Base-by-base conservation (phyloP, 2,888 invertebrate species). In the Meteorus cinctellus region DNA sequence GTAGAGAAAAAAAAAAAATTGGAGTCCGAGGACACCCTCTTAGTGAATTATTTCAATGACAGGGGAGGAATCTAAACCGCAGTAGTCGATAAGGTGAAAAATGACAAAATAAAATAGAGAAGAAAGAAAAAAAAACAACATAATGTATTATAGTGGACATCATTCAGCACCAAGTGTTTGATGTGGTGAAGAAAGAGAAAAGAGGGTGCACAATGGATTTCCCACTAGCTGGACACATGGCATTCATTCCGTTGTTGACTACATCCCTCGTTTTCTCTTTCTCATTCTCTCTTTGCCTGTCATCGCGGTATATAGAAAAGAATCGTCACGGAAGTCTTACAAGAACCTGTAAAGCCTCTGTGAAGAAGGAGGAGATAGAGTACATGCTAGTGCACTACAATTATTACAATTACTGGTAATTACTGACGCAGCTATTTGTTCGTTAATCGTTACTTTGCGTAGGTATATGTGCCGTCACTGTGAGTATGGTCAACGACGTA, bases 341-440 rank as follows among this genome's bases (percentile, higher is more conserved):
- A 62, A 62, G 31, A 62, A 62, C 14, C 55, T 31, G 16, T 4
- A n/a, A 31, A 29, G 62, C 6, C 29, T 62, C 31, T 29, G 14
- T 62, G 19, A 65, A 65, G 65, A 41, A 31, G 14, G 16, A 63
- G 10, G 24, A 41, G 41, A 65, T 19, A 24, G n/a, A 55, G 19
- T 10, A 19, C n/a, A 19, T 5, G 55, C 24, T 41, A 19, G 41
- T 81, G 77, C 70, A 75, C 84, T 84, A 85, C 86, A 88, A 89
- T 89, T 88, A 88, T 88, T 88, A 88, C 87, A 89, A 89, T 89
- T 89, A 88, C 86, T 81, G 81, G 82, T 85, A 87, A 88, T 75
- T 84, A 86, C 86, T 82, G 86, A 36, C 68, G 68, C 34, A 34
- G 60, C 83, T 85, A 87, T 87, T 88, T 88, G 87, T 85, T 83